These are phyloP conservation scores for Cyprinella venusta DNA, from an alignment of 2,797 vertebrate genomes.

Conservation along the genomic window DNA sequence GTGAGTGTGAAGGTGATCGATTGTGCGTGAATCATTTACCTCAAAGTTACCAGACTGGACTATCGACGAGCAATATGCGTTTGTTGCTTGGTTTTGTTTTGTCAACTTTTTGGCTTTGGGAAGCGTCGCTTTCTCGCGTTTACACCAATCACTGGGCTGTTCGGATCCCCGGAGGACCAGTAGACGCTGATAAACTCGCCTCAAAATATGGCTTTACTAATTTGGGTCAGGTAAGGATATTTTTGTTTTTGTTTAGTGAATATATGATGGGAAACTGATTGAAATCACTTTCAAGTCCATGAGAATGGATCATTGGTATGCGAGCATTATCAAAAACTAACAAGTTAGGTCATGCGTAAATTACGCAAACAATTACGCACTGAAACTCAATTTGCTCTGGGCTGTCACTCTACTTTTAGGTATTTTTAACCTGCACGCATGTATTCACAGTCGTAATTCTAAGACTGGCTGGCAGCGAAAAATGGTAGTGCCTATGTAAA, in stretches of 20 bases:
- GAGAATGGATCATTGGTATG: background rate
- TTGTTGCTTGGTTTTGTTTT: constrained; percentile 59
- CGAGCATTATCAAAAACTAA: background rate
- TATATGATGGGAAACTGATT: background rate
- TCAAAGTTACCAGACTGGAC: constrained; percentile 23
- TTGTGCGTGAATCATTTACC: constrained; percentile 1
- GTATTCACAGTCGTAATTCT: background rate
- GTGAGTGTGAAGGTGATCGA: constrained; percentile 26
- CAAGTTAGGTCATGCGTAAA: constrained; percentile 14
- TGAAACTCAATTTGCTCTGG: background rate
- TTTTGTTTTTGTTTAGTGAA: background rate
- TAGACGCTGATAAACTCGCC: constrained; percentile 81
- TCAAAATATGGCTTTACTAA: constrained; percentile 85
- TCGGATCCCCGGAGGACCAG: constrained; percentile 78
- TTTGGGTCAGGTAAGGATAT: constrained; percentile 84
- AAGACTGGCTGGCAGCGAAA: background rate
- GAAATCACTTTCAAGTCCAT: background rate
- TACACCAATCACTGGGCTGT: constrained; percentile 94
- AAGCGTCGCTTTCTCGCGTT: constrained; percentile 60
- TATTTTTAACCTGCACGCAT: background rate
- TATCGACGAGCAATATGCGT: constrained; percentile 59
- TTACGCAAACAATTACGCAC: background rate
- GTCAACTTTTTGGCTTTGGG: constrained; percentile 48
- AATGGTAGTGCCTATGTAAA: background rate
- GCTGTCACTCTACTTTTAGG: background rate